Evolutionary conservation across 1,140 invertebrate species (phyloP), one percentile per base, ranked within the genome.

Genomic region (Orussus abietinus): DNA sequence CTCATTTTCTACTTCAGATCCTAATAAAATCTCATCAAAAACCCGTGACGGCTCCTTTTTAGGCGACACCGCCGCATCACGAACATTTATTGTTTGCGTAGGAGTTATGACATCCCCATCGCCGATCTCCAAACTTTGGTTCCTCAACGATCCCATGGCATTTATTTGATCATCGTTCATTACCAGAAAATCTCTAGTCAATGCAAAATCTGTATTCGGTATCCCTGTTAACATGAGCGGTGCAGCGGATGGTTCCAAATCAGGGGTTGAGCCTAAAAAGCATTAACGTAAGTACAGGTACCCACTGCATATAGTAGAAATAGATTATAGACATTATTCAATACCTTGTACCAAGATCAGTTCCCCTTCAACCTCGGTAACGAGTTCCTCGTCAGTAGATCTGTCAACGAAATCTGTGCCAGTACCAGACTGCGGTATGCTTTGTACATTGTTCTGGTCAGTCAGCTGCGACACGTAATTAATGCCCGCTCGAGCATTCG

Each of bases 81-180:
- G 6, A 6, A 6, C n/a, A 25, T 25, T 25, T 25, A 25, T 25
- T 25, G 22, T 7, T 7, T 6, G 22, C 6, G 22, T 14, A 10
- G 9, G 5, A 10, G 13, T 19, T 9, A 6, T 32, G 11, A 20
- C 13, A 15, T 36, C 11, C 5, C 53, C 48, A 13, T 52, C 50
- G 5, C 38, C 60, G n/a, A 62, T 52, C 17, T 66, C 61, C 1
- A 51, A 9, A 30, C 55, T 61, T 45, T 59, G 56, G 48, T 52
- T 53, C 47, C 66, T 66, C 18, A 72, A 58, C 2, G 65, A 48
- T 38, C 59, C 68, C 18, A 68, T 67, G 3, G 69, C 58, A 37
- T 65, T 70, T 7, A 72, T 61, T 39, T 71, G 71, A 36, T 74
- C 71, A 30, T 72, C 69, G 26, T 70, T 66, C 63, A 72, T 71